Evolutionary conservation across 37 sponge, comb jelly and placozoan genomes (phyloP), one percentile per base, ranked within the genome.

Genomic region (Tethya wilhelma): DNA sequence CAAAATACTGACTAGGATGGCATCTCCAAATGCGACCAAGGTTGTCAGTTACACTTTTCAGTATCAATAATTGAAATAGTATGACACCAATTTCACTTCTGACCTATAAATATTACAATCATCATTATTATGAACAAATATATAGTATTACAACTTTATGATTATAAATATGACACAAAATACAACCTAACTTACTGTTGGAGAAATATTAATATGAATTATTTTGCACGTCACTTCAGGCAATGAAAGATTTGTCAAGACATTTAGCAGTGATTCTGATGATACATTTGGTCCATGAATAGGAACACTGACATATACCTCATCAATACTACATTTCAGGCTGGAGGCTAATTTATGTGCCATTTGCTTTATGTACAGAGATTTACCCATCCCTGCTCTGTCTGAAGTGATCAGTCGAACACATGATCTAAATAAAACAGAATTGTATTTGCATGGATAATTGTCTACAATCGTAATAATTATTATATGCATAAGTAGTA

Each of bases 381-480:
- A 84, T 71, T 93, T 93, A 44, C 93, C 93, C 90, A 93, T 87
- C 14, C 90, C 93, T 56, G 90, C 49, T 30, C 90, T 75, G 14
- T 26, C 23, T 32, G 93, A 93, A 23, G 69, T 56, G 41, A 84
- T 78, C 29, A 84, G 44, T 29, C 85, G 44, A 34, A 84, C 85
- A 84, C 85, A 77, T 19, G 85, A 84, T 17, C 85, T 84, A 31
- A 17, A 32, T 29, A 2, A 69, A 38, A 69, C 1, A 69, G n/a
- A 1, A 12, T 40, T n/a, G n/a, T n/a, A n/a, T n/a, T n/a, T n/a
- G n/a, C n/a, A n/a, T n/a, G n/a, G n/a, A n/a, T n/a, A n/a, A n/a
- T n/a, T n/a, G n/a, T n/a, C n/a, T n/a, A n/a, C n/a, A n/a, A n/a
- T n/a, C n/a, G n/a, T n/a, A n/a, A n/a, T n/a, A n/a, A n/a, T n/a